Base-by-base conservation (phyloP, 2,888 invertebrate species). In the Taenaris catops region DNA sequence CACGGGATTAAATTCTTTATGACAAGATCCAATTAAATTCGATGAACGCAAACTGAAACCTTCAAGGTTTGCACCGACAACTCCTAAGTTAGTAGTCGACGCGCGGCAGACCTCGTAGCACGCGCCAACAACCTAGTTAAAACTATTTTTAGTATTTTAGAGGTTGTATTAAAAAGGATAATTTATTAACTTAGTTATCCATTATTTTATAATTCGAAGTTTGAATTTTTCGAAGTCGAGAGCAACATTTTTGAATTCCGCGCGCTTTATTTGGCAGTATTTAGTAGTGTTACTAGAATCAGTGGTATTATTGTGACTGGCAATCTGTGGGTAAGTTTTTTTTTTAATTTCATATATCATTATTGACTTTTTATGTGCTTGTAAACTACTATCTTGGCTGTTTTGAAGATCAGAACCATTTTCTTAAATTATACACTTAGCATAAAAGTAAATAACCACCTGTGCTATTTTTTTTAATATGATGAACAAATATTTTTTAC, bases 91-190 rank as follows among this genome's bases (percentile, higher is more conserved):
- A 83, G 84, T 81, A 61, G 62, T 55, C 60, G 63, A 54, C 66
- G 75, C 63, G 72, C 66, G 53, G 50, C 56, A 50, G 43, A 44
- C 49, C 49, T 51, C 55, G 55, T 69, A 79, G 83, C 83, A 81
- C 83, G 83, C 79, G 79, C 66, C 49, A 38, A 57, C 79, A 69
- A 63, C 79, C 80, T 80, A 68, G 65, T 74, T 60, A 25, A 41
- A 21, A 31, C 31, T 31, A 25, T 12, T 31, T n/a, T 12, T 19
- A 37, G 21, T 32, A 14, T 9, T 54, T 56, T 72, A 83, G 76
- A 79, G 81, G 84, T 72, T 78, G 80, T 63, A 63, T 57, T 60
- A 29, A 9, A 29, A 19, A 11, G 8, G 34, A 31, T 41, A 44
- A 45, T 37, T 41, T 41, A 26, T 38, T 12, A 16, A 33, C 34